Evolutionary conservation across 2,797 vertebrate species (phyloP).

Genomic region (Oreochromis grahami): DNA sequence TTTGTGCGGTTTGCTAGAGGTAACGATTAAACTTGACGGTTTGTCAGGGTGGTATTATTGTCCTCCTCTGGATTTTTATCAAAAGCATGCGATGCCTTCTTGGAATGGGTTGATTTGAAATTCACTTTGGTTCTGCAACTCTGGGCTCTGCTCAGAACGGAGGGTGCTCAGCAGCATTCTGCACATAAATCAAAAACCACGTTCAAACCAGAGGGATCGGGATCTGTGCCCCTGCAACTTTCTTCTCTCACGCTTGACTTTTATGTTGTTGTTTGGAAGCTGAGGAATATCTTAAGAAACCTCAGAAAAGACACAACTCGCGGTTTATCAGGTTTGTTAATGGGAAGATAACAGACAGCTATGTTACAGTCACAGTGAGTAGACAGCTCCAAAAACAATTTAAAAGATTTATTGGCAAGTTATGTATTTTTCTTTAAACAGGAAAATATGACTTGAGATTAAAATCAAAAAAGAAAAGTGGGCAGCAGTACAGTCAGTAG

Average conservation of each 20-base stretch:
- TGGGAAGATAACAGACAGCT: background rate
- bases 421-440: background rate
- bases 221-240: background rate
- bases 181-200: background rate
- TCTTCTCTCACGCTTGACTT: background rate
- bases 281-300: background rate
- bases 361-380: background rate
- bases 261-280: background rate
- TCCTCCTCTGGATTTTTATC: background rate
- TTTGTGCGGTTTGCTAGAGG: background rate
- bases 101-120: background rate
- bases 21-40: background rate
- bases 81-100: background rate
- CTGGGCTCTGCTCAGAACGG: background rate
- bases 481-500: background rate
- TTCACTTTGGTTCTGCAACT: background rate
- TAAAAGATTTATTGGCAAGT: background rate
- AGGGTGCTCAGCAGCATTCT: background rate
- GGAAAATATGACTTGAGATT: background rate
- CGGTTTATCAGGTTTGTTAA: fast-evolving
- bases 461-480: background rate
- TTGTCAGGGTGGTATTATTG: background rate
- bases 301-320: background rate
- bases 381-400: background rate
- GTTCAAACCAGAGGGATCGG: background rate